Percentiles rank a stretch among this genome's conserved stretches.
phyloP scores from a whole-genome alignment of 2,888 invertebrate species.

The Ypsolopha sequella region DNA sequence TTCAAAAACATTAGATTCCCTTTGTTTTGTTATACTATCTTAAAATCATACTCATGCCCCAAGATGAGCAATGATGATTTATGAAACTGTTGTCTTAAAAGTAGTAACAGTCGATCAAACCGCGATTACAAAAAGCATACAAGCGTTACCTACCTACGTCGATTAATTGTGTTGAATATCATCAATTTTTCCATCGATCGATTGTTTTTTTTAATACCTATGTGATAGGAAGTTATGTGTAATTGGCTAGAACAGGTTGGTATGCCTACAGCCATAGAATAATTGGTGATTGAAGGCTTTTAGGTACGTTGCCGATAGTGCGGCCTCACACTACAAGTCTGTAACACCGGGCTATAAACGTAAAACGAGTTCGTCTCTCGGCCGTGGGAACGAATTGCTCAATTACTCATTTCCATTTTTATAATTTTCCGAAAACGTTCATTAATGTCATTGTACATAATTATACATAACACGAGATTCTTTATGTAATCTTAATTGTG shows the following conservation, averaged over 20 bases:
- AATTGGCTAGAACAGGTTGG: background rate
- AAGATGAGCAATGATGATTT: no score
- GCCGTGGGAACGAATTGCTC: conserved; percentile 1
- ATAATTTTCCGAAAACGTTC: background rate
- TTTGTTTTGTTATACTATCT: no score
- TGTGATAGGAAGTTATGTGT: background rate
- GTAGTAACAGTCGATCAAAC: no score
- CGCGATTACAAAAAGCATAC: background rate
- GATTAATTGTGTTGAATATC: background rate
- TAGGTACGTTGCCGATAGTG: background rate
- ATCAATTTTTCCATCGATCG: background rate
- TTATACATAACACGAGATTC: background rate
- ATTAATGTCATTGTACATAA: no score
- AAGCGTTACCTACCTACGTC: no score
- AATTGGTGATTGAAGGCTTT: background rate
- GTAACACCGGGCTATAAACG: background rate
- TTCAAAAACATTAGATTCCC: no score
- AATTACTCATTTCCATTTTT: background rate
- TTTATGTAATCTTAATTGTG: background rate
- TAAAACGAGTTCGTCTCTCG: background rate
- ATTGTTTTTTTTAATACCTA: background rate
- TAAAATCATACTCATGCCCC: no score
- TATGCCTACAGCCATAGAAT: background rate
- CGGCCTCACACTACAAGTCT: background rate
- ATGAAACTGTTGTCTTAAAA: no score